A percentile compares a stretch with the other conserved stretches of the same genome.
Evolutionary conservation across 2,888 invertebrate genomes (phyloP).

Genomic region (Gari tellinella): DNA sequence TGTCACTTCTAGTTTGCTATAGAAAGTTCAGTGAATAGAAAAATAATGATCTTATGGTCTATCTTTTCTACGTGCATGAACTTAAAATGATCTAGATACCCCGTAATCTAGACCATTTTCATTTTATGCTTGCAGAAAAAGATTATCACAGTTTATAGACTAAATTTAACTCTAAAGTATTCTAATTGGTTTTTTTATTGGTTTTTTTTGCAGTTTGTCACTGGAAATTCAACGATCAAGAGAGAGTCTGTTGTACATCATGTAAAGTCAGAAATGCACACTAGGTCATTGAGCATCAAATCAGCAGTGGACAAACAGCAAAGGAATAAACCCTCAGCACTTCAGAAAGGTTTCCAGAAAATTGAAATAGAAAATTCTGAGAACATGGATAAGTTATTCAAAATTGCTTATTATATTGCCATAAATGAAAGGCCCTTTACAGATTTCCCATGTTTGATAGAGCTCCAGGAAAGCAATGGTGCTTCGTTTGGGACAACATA

Average conservation of each 20-base stretch:
- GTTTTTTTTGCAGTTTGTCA: conserved; percentile 18
- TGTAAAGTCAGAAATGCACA: background rate
- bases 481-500: conserved; percentile 3
- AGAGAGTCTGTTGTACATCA: too few species aligned
- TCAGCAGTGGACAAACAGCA: background rate
- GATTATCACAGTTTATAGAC: too few species aligned
- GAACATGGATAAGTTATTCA: conserved; percentile 5
- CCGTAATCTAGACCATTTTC: too few species aligned
- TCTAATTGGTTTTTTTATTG: too few species aligned
- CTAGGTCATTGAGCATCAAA: background rate
- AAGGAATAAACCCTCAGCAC: background rate
- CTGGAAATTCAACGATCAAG: background rate
- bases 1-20: too few species aligned
- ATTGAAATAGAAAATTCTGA: too few species aligned
- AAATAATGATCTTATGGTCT: too few species aligned
- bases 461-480: conserved; percentile 10
- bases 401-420: conserved; percentile 4
- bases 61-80: too few species aligned
- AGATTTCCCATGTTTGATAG: background rate
- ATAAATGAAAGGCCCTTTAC: background rate
- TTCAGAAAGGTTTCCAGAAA: conserved; percentile 2
- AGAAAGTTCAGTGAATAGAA: too few species aligned
- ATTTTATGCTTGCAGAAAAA: too few species aligned
- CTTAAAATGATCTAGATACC: too few species aligned
- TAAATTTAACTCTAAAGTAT: too few species aligned